These are phyloP conservation scores for Bathynomus jamesi DNA, from an alignment of 1,140 invertebrate genomes.

Conservation along the genomic window DNA sequence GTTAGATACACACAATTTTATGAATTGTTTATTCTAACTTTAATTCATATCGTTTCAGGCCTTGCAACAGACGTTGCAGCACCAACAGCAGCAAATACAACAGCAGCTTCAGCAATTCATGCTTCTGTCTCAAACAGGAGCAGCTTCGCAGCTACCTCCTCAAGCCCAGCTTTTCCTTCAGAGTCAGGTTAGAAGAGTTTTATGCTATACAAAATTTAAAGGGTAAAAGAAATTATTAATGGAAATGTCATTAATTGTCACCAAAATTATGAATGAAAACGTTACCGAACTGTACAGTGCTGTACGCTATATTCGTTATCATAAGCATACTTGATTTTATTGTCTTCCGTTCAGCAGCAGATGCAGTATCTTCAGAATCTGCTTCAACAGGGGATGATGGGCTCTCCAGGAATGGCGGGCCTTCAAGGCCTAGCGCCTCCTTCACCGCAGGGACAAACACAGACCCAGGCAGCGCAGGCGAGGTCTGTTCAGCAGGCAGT, in stretches of 20 bases:
- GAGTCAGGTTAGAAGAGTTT: slow-evolving; percentile 57
- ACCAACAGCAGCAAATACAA: slow-evolving; percentile 42
- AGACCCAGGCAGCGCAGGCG: slow-evolving; percentile 27
- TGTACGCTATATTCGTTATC: too few relatives aligned
- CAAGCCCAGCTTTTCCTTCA: slow-evolving; percentile 63
- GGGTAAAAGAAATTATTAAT: too few relatives aligned
- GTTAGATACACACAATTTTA: too few relatives aligned
- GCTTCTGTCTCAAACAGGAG: slow-evolving; percentile 43
- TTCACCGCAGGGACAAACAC: slow-evolving; percentile 21
- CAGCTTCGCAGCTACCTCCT: slow-evolving; percentile 41
- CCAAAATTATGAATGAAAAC: too few relatives aligned
- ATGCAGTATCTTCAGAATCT: slow-evolving; percentile 40
- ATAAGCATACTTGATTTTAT: too few relatives aligned
- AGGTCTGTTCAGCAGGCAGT: slow-evolving; percentile 62
- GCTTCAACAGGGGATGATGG: slow-evolving; percentile 41
- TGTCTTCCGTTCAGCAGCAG: slow-evolving; percentile 31
- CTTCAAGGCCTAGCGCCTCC: slow-evolving; percentile 29
- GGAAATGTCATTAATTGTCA: too few relatives aligned
- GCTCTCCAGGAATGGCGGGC: slow-evolving; percentile 31
- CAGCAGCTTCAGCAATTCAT: slow-evolving; percentile 47
- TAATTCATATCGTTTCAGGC: slow-evolving; percentile 36
- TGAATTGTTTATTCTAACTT: not conserved
- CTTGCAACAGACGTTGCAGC: slow-evolving; percentile 44
- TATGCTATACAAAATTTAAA: too few relatives aligned
- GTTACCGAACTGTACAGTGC: too few relatives aligned